Conservation (phyloP, 2,797 vertebrate genomes). For the Anguilla pacifica region DNA sequence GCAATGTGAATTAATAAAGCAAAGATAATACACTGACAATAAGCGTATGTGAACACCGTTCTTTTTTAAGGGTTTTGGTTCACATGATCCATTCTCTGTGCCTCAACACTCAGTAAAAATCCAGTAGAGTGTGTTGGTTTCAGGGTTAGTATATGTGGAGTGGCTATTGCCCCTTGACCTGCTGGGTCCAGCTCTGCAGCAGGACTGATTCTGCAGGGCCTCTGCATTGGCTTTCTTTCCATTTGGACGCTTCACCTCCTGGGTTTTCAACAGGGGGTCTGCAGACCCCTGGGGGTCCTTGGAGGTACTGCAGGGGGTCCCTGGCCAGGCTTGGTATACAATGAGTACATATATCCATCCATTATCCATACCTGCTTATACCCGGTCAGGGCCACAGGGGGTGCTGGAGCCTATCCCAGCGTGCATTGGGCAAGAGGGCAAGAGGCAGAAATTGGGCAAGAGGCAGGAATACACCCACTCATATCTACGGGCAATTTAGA, state of each 20-base stretch:
- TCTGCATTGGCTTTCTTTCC: neutral
- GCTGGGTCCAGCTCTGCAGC: neutral
- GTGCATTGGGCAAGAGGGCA: too few relatives aligned
- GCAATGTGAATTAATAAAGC: neutral
- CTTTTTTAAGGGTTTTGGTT: neutral
- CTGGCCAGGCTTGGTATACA: too few relatives aligned
- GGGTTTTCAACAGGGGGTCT: too few relatives aligned
- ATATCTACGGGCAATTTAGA: too few relatives aligned
- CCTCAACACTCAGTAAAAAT: neutral
- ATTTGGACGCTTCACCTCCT: neutral
- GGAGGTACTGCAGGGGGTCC: too few relatives aligned
- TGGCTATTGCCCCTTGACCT: neutral
- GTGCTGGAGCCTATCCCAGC: too few relatives aligned
- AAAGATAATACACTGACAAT: neutral
- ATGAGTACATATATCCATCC: too few relatives aligned
- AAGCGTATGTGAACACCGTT: neutral
- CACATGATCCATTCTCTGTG: neutral
- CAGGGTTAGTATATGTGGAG: neutral
- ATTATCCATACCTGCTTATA: too few relatives aligned
- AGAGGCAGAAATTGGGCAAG: too few relatives aligned
- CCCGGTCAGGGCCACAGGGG: too few relatives aligned
- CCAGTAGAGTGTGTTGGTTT: neutral
- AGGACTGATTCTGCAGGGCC: neutral
- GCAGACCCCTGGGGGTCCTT: too few relatives aligned
- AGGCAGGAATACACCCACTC: too few relatives aligned